These are phyloP conservation scores for Anableps anableps DNA, from an alignment of 2,797 vertebrate genomes.

Conservation along the genomic window DNA sequence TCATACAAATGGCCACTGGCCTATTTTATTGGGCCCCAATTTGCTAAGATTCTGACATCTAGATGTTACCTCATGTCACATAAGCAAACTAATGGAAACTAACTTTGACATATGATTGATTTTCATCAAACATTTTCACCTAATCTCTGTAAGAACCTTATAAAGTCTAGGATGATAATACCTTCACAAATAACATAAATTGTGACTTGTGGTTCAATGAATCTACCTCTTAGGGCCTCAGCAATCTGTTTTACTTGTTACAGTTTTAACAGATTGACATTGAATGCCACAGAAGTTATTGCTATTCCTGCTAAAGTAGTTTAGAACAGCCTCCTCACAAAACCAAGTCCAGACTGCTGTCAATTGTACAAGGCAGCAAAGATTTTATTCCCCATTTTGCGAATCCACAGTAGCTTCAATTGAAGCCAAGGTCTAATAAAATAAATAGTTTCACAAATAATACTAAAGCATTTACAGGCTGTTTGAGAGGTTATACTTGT, in stretches of 20 bases:
- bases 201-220: slow-evolving; percentile 47
- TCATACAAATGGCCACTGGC: neutral
- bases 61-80: neutral
- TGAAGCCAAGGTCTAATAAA: neutral
- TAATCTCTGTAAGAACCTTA: neutral
- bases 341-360: slow-evolving; percentile 11
- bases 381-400: neutral
- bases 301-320: slow-evolving; percentile 43
- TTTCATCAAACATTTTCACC: neutral
- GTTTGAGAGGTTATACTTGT: neutral
- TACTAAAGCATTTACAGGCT: neutral
- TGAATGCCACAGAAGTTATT: slow-evolving; percentile 36
- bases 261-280: slow-evolving; percentile 46
- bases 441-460: neutral
- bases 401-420: neutral
- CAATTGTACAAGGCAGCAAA: slow-evolving; percentile 1
- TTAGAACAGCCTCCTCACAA: slow-evolving; percentile 12
- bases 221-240: slow-evolving; percentile 28
- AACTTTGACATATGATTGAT: neutral
- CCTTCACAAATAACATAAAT: slow-evolving; percentile 23
- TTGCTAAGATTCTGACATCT: slow-evolving; percentile 5
- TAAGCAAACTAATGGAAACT: neutral
- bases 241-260: slow-evolving; percentile 56
- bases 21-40: slow-evolving; percentile 5
- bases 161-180: neutral